Evolutionary conservation across 2,888 invertebrate genomes (phyloP), one percentile per base, ranked within the genome.

Genomic region (Drosophila barbarae): DNA sequence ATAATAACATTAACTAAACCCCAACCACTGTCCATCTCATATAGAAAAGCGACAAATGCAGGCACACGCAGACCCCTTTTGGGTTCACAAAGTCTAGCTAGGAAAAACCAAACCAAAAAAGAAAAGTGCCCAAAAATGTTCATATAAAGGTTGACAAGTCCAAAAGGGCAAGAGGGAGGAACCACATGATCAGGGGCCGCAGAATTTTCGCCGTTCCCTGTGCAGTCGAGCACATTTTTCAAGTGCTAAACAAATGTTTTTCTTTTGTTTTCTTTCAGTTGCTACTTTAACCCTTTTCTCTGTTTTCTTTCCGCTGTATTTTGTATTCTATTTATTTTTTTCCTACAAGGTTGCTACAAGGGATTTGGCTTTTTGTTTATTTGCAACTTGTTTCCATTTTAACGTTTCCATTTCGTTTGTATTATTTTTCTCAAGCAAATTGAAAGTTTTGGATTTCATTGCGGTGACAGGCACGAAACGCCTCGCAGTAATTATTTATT

Each of bases 221-320:
- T 55, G 71, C 64, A 55, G 56, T 66, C 47, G 54, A 73, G 69
- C 69, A 72, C 73, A 73, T 72, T 66, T 69, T 73, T 72, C 73
- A 72, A 72, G 69, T 72, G 63, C 54, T 72, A 60, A 72, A 69
- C 72, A 73, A 73, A 72, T 72, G 60, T 69, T 72, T 69, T 72
- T 39, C 63, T 51, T 55, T 55, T 68, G 54, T 59, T 69, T 58
- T 70, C 60, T 52, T 72, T 60, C 49, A 52, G 32, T 38, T 46
- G 21, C 52, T 38, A 42, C 41, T 60, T 55, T 28, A 26, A 34
- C 41, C 36, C 52, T 42, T 41, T 63, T 51, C 21, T 52, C 51
- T 34, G 28, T 28, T 50, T 36, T 30, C 36, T 18, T 18, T 42
- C 32, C n/a, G 35, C 21, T 46, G 13, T 28, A 23, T 30, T 41